phyloP scores from a whole-genome alignment of 1,140 invertebrate genomes.

The Potamilus streckersoni region DNA sequence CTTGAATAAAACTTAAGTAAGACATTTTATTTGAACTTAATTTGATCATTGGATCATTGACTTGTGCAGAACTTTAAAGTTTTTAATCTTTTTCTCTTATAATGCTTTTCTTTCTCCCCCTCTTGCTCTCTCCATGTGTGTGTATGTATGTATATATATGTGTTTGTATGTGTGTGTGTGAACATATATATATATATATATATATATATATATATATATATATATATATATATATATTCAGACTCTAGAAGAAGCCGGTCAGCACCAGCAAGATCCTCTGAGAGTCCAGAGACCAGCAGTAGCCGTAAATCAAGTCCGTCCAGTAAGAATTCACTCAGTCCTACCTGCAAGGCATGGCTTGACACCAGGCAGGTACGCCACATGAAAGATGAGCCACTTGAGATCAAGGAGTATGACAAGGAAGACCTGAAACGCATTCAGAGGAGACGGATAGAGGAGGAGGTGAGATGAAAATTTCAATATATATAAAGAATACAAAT shows the following conservation, averaged over 20 bases:
- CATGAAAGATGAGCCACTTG: conserved; percentile 59
- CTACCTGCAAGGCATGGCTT: conserved; percentile 57
- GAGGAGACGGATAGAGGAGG: conserved; percentile 68
- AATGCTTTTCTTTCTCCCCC: too few species aligned
- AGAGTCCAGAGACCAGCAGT: conserved; percentile 51
- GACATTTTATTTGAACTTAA: too few species aligned
- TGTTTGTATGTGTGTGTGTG: neutral
- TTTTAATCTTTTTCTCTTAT: too few species aligned
- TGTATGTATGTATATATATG: too few species aligned
- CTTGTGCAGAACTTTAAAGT: too few species aligned
- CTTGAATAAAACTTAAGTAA: too few species aligned
- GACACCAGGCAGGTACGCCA: conserved; percentile 52
- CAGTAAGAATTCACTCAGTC: conserved; percentile 40
- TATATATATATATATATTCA: conserved; percentile 25
- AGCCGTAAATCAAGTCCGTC: conserved; percentile 35
- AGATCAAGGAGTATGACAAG: conserved; percentile 69
- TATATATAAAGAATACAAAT: too few species aligned
- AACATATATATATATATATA: too few species aligned
- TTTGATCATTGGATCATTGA: too few species aligned
- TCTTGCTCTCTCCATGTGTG: too few species aligned
- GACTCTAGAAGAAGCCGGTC: conserved; percentile 61
- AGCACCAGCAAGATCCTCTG: conserved; percentile 56
- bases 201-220: too few species aligned
- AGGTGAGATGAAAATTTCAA: conserved; percentile 31
- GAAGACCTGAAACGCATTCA: conserved; percentile 73